Base-by-base conservation (phyloP, 2,888 invertebrate genomes). In the Steinernema carpocapsae region DNA sequence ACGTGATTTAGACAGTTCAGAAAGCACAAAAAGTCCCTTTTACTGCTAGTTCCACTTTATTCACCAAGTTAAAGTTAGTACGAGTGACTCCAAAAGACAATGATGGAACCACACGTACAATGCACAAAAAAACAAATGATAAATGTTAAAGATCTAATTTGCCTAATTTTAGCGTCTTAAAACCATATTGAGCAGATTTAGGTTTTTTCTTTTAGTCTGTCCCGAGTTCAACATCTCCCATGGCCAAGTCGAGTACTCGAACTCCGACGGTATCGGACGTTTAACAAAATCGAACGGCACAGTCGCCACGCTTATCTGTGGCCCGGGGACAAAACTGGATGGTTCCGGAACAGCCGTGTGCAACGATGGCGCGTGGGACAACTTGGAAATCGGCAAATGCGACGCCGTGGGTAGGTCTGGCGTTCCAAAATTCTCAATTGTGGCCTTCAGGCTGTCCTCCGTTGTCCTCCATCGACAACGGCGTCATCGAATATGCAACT, bases 231-330 rank as follows among this genome's bases (percentile, higher is more conserved):
- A 52, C 37, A 46, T 77, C 14, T 7, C 46, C 7, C 32, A 48
- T 17, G 77, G 72, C 26, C 46, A 51, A 6, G 72, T 77, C 22
- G 71, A 51, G 19, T 77, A 77, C 51, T 48, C 77, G 3, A 74
- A 78, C 48, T 14, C 24, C 6, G 74, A 74, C 22, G 77, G 77
- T 0, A 37, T 70, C 14, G 74, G 73, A 32, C 76, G 71, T 43
- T 24, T 51, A 1, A 45, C 76, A 1, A 73, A 52, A n/a, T 56
- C 77, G 4, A 74, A 78, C 24, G 77, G 77, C 19, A 77, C 77
- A 14, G 70, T 77, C 6, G 77, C 77, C 7, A 77, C 77, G 12
- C 45, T 71, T 12, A 74, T 77, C 12, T 77, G 77, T 45, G 24
- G 32, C 22, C 29, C 72, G 4, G 74, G 74, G 6, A 45, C 77